Percentiles rank a stretch among this genome's conserved stretches.
Conservation (phyloP, 2,113 vertebrate species). For the Macrotis lagotis region DNA sequence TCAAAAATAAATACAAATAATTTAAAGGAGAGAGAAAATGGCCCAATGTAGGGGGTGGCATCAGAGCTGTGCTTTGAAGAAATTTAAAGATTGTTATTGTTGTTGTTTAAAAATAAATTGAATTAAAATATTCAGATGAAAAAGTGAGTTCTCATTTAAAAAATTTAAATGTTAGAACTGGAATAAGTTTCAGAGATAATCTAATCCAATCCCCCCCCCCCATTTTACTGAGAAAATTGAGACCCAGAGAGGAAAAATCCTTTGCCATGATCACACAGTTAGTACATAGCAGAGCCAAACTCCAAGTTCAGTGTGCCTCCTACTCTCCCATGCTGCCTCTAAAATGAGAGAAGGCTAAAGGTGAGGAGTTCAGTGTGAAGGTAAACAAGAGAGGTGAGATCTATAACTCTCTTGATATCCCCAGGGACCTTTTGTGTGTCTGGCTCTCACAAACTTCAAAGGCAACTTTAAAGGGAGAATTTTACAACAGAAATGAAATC, state of each 20-base stretch:
- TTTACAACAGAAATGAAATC: not conserved
- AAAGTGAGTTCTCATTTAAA: conserved; percentile 13
- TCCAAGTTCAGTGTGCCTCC: not conserved
- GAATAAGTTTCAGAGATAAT: not conserved
- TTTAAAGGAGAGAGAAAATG: not conserved
- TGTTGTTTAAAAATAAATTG: not conserved
- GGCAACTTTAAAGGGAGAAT: not conserved
- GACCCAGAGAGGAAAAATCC: not conserved
- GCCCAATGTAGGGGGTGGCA: not conserved
- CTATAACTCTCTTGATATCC: not conserved
- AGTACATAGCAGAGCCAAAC: not conserved
- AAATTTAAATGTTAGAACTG: not conserved
- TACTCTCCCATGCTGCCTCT: not conserved
- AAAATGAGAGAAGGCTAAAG: not conserved
- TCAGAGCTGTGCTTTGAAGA: not conserved
- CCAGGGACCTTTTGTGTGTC: not conserved
- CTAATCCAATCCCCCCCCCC: not conserved
- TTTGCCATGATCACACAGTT: not conserved
- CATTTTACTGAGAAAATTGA: not conserved
- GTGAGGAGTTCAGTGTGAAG: not conserved
- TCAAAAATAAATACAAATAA: not conserved
- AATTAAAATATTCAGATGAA: not conserved
- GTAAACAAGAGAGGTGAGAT: not conserved
- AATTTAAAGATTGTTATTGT: not conserved
- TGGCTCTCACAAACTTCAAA: conserved; percentile 28